A percentile compares a stretch with the other conserved stretches of the same genome.
These are phyloP conservation scores for Heliothis peltigera DNA, from an alignment of 2,888 invertebrate genomes.

Conservation along the genomic window DNA sequence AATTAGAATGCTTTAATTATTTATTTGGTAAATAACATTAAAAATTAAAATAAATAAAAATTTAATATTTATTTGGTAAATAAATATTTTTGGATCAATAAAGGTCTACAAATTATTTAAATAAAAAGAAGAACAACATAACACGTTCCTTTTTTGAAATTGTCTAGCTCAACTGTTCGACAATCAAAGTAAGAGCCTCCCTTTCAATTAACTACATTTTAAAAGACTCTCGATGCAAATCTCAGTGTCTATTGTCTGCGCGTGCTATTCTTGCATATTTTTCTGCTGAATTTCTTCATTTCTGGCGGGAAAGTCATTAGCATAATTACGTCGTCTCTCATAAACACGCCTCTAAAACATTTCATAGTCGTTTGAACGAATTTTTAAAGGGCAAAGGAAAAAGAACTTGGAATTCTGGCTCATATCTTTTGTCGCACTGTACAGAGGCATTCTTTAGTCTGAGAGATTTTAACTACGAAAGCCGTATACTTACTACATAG, in stretches of 20 bases:
- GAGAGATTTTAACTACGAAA: constrained; percentile 40
- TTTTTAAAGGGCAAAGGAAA: constrained; percentile 55
- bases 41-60: no score
- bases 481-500: constrained; percentile 16
- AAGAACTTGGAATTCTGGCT: constrained; percentile 38
- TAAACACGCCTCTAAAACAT: constrained; percentile 63
- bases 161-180: constrained; percentile 2
- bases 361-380: constrained; percentile 49
- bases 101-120: no score
- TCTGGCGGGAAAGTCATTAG: constrained; percentile 58
- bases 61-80: no score
- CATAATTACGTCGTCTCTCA: constrained; percentile 60
- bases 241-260: constrained; percentile 49
- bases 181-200: constrained; percentile 21
- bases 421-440: constrained; percentile 40
- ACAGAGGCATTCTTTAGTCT: constrained; percentile 44
- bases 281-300: constrained; percentile 47
- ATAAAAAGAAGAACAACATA: not conserved
- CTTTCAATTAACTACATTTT: constrained; percentile 45
- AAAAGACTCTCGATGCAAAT: constrained; percentile 42
- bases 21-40: no score
- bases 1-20: no score
- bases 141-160: not conserved
- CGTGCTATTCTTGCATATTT: constrained; percentile 48
- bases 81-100: no score